A percentile compares a stretch with the other conserved stretches of the same genome.
Conservation (phyloP, 2,113 vertebrate species). For the Perognathus longimembris region DNA sequence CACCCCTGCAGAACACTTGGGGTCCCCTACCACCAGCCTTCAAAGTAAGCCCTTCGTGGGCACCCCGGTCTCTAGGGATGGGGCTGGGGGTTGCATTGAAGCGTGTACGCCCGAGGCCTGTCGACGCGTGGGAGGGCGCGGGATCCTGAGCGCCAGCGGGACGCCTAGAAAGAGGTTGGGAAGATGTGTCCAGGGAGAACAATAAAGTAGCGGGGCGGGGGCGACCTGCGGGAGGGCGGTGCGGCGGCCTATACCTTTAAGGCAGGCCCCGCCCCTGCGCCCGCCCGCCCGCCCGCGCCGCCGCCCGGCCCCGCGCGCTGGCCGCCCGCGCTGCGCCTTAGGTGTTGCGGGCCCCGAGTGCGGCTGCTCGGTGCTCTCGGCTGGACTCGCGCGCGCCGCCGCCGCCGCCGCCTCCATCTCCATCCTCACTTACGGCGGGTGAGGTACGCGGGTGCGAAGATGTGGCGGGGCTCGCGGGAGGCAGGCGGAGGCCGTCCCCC, state of each 20-base stretch:
- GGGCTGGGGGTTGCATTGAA: not conserved
- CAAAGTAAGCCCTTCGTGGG: no score
- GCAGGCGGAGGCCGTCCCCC: no score
- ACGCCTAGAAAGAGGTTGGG: not conserved
- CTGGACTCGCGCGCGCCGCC: fast-evolving
- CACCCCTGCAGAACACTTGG: not conserved
- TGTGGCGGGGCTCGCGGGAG: no score
- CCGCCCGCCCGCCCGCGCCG: constrained; percentile 42
- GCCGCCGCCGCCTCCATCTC: not conserved
- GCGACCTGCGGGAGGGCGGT: not conserved
- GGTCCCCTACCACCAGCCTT: fast-evolving
- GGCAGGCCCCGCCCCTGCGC: constrained; percentile 82
- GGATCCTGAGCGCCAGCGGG: not conserved
- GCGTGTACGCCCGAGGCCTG: not conserved
- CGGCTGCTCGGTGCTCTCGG: not conserved
- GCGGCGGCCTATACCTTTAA: constrained; percentile 73
- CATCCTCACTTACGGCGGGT: not conserved
- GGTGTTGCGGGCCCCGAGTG: constrained; percentile 82
- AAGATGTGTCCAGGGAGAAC: not conserved
- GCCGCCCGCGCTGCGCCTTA: constrained; percentile 18
- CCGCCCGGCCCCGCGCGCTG: constrained; percentile 28
- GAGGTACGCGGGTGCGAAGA: no score
- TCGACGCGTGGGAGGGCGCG: not conserved
- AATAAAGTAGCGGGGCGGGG: not conserved
- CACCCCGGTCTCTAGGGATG: no score